Evolutionary conservation across 2,113 vertebrate genomes (phyloP).

Genomic region (Polypterus bichir): DNA sequence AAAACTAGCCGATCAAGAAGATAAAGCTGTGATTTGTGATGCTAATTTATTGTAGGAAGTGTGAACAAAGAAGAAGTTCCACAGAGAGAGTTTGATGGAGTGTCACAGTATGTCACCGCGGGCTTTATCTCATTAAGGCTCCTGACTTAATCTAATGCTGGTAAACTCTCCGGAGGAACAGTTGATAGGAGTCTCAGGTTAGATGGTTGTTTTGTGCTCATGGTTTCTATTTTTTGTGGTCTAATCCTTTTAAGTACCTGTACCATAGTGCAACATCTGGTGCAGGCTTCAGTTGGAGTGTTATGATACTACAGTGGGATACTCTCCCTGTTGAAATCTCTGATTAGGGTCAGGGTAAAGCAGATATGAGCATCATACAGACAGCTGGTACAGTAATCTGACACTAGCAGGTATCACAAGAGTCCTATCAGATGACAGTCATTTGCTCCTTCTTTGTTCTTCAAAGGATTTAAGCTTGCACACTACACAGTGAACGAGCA

Average conservation of each 20-base stretch:
- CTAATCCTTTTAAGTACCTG: slow-evolving; percentile 43
- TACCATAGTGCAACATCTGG: slow-evolving; percentile 49
- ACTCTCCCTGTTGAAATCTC: slow-evolving; percentile 23
- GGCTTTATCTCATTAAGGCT: background rate
- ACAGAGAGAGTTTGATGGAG: slow-evolving; percentile 15
- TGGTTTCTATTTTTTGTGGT: slow-evolving; percentile 21
- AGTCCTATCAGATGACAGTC: background rate
- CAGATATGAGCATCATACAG: slow-evolving; percentile 30
- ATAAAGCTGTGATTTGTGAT: slow-evolving; percentile 41
- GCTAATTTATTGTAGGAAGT: slow-evolving; percentile 35
- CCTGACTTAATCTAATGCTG: background rate
- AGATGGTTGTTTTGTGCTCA: slow-evolving; percentile 4
- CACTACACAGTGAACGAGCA: too few relatives aligned
- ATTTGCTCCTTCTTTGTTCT: background rate
- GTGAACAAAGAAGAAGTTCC: slow-evolving; percentile 21
- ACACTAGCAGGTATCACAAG: slow-evolving; percentile 27
- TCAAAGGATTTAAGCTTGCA: background rate
- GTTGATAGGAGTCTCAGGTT: slow-evolving; percentile 15
- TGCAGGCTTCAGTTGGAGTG: slow-evolving; percentile 20
- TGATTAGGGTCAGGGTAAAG: slow-evolving; percentile 30
- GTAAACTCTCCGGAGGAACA: background rate
- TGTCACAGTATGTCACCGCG: background rate
- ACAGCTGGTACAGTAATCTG: slow-evolving; percentile 53
- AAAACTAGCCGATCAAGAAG: slow-evolving; percentile 5
- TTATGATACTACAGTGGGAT: slow-evolving; percentile 13